These are phyloP conservation scores for Chaitophorus viminalis DNA, from an alignment of 2,888 invertebrate species.

Conservation along the genomic window DNA sequence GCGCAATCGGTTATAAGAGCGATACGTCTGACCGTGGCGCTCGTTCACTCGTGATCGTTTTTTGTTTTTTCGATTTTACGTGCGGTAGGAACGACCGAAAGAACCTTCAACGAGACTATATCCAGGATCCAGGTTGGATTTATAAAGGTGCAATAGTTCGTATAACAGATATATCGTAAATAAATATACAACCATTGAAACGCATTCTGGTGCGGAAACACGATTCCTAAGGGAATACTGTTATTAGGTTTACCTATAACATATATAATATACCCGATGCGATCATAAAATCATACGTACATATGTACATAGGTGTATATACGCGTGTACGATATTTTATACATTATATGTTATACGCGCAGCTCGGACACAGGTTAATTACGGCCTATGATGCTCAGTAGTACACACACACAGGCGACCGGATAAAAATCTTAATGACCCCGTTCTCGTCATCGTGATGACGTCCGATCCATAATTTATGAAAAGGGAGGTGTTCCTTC, in stretches of 20 bases:
- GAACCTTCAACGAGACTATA: too few species aligned
- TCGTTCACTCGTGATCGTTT: background rate
- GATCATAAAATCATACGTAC: conserved; percentile 1
- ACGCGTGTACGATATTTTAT: background rate
- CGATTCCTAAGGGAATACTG: background rate
- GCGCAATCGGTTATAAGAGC: too few species aligned
- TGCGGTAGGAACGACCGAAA: background rate
- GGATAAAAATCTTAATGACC: conserved; percentile 62
- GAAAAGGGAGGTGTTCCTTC: conserved; percentile 12
- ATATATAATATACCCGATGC: background rate
- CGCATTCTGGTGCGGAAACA: conserved; percentile 2
- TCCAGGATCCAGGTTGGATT: too few species aligned
- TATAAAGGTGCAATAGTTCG: background rate
- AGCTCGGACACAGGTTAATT: conserved; percentile 4
- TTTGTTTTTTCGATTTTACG: background rate
- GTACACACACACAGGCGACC: background rate
- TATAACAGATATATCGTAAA: background rate
- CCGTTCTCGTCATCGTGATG: conserved; percentile 45
- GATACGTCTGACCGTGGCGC: background rate
- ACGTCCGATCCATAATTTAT: conserved; percentile 45
- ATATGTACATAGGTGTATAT: background rate
- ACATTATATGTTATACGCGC: background rate
- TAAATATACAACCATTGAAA: background rate
- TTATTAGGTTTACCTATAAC: background rate
- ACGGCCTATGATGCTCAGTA: conserved; percentile 18